These are phyloP conservation scores for Acropora yongei DNA, from an alignment of 64 coral and sea anemone genomes.

Conservation along the genomic window DNA sequence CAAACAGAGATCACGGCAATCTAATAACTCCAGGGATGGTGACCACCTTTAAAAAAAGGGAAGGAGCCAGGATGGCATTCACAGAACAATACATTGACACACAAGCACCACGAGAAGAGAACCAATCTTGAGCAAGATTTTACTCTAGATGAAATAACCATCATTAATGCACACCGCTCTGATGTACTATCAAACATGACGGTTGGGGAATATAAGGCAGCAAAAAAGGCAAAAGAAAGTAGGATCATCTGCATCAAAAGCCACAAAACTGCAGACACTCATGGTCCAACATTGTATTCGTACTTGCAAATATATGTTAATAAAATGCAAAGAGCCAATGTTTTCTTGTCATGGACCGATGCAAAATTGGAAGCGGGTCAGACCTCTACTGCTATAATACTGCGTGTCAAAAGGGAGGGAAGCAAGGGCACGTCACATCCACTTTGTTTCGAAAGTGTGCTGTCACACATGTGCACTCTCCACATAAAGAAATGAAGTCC, in stretches of 20 bases:
- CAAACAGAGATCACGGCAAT: constrained; percentile 24
- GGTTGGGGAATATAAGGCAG: constrained; percentile 8
- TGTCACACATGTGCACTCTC: constrained; percentile 50
- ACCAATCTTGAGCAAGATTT: constrained; percentile 22
- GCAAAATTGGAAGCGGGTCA: not conserved
- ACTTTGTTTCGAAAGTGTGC: constrained; percentile 50
- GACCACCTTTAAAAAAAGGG: constrained; percentile 19
- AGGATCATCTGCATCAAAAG: constrained; percentile 30
- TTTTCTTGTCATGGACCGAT: constrained; percentile 24
- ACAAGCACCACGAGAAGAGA: not conserved
- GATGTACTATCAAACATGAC: constrained; percentile 63
- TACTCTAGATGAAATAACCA: constrained; percentile 21
- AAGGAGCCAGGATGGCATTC: constrained; percentile 27
- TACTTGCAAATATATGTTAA: constrained; percentile 20
- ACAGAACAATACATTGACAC: constrained; percentile 29
- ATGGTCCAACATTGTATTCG: constrained; percentile 19
- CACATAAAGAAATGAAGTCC: constrained; percentile 3
- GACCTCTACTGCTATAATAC: constrained; percentile 2
- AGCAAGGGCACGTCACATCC: constrained; percentile 15
- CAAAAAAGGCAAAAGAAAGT: constrained; percentile 2
- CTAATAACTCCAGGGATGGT: constrained; percentile 44
- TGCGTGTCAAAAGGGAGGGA: constrained; percentile 26
- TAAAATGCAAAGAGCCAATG: not conserved
- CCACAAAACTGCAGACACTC: constrained; percentile 54
- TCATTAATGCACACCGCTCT: constrained; percentile 46